Percentiles rank a stretch among this genome's conserved stretches.
phyloP scores from a whole-genome alignment of 2,113 vertebrate species.

The Odontesthes bonariensis region DNA sequence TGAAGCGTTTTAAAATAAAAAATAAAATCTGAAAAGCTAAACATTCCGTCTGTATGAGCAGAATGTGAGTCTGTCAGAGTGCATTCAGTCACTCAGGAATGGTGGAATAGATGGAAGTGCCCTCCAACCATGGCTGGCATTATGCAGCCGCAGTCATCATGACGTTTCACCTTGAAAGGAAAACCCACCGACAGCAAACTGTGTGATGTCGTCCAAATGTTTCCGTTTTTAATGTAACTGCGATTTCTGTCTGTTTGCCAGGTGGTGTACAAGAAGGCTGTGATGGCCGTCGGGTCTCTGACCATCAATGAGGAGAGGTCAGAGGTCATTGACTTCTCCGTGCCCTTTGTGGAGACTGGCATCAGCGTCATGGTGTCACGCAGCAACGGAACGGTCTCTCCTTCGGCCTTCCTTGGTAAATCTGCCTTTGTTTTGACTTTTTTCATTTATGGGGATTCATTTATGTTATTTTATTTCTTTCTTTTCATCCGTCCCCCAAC shows the following conservation, averaged over 20 bases:
- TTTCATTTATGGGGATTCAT: not conserved
- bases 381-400: conserved; percentile 97
- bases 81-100: conserved; percentile 30
- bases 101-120: conserved; percentile 37
- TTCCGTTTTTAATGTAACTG: not conserved
- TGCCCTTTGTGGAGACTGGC: conserved; percentile 97
- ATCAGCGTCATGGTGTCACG: conserved; percentile 99
- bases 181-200: conserved; percentile 11
- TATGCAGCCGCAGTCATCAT: conserved; percentile 42
- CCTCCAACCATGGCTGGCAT: conserved; percentile 61
- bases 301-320: conserved; percentile 98
- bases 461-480: not conserved
- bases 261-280: conserved; percentile 95
- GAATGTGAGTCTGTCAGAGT: conserved; percentile 36
- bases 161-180: conserved; percentile 42
- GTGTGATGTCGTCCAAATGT: conserved; percentile 43
- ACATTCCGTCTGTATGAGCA: conserved; percentile 22
- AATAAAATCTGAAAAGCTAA: conserved; percentile 19
- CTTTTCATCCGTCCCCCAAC: not conserved
- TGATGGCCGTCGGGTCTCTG: conserved; percentile 96
- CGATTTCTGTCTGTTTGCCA: conserved; percentile 58
- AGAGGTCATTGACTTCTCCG: conserved; percentile 95
- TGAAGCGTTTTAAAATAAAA: not conserved
- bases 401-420: conserved; percentile 96
- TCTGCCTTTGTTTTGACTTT: not conserved